phyloP scores from a whole-genome alignment of 2,113 vertebrate genomes.

The Thermophis baileyi region DNA sequence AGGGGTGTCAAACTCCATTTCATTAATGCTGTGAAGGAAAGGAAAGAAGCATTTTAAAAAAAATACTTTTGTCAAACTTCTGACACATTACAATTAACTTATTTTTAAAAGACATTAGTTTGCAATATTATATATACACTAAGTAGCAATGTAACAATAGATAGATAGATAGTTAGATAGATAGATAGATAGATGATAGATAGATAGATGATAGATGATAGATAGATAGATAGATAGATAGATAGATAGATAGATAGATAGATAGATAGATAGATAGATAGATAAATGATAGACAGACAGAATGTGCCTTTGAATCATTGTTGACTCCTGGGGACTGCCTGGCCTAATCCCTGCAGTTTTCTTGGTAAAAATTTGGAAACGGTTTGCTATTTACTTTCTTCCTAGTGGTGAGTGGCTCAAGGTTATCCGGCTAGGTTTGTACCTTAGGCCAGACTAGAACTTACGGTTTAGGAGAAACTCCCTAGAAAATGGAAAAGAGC shows the following conservation, averaged over 20 bases:
- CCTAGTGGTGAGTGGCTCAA: not conserved
- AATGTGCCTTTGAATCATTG: not conserved
- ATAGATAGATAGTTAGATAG: no score
- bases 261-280: no score
- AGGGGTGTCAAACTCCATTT: no score
- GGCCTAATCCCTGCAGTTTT: not conserved
- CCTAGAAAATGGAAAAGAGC: not conserved
- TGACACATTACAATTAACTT: not conserved
- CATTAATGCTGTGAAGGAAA: not conserved
- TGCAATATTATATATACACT: not conserved
- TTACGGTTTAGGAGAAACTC: not conserved
- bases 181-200: no score
- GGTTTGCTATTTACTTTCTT: not conserved
- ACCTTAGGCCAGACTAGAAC: not conserved
- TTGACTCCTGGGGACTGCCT: not conserved
- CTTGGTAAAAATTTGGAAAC: not conserved
- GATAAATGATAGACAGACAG: no score
- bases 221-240: no score
- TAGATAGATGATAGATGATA: no score
- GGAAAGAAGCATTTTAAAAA: not conserved
- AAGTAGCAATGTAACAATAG: not conserved
- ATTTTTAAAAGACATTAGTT: not conserved
- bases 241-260: no score
- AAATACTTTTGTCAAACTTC: not conserved
- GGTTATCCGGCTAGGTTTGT: not conserved